phyloP scores from a whole-genome alignment of 2,888 invertebrate genomes.

The Acleris holmiana region DNA sequence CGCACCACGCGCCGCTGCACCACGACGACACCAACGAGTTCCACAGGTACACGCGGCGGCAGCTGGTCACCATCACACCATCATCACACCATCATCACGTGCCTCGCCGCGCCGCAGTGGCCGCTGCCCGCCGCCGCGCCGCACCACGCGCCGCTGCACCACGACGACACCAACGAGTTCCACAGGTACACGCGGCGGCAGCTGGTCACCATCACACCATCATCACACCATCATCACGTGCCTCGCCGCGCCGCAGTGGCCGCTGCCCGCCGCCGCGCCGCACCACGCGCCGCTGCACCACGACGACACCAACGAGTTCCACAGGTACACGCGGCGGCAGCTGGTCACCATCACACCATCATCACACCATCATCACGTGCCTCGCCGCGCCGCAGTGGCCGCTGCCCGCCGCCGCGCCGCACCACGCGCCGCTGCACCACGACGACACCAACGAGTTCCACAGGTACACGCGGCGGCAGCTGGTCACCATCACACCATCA shows the following conservation, averaged over 20 bases:
- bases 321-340: conserved; percentile 88
- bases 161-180: no score
- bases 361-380: conserved; percentile 55
- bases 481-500: no score
- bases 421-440: conserved; percentile 96
- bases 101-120: no score
- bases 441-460: conserved; percentile 99
- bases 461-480: conserved; percentile 3
- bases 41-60: conserved; percentile 76
- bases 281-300: conserved; percentile 96
- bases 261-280: conserved; percentile 65
- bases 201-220: no score
- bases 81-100: no score
- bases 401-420: no score
- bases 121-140: no score
- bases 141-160: no score
- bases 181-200: no score
- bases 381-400: no score
- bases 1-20: conserved; percentile 97
- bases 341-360: conserved; percentile 72
- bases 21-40: conserved; percentile 99
- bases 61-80: not conserved
- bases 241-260: conserved; percentile 60
- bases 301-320: conserved; percentile 97
- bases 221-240: not conserved